Percentiles rank a stretch among this genome's conserved stretches.
These are phyloP conservation scores for Puntigrus tetrazona DNA, from an alignment of 2,113 vertebrate genomes.

Conservation along the genomic window DNA sequence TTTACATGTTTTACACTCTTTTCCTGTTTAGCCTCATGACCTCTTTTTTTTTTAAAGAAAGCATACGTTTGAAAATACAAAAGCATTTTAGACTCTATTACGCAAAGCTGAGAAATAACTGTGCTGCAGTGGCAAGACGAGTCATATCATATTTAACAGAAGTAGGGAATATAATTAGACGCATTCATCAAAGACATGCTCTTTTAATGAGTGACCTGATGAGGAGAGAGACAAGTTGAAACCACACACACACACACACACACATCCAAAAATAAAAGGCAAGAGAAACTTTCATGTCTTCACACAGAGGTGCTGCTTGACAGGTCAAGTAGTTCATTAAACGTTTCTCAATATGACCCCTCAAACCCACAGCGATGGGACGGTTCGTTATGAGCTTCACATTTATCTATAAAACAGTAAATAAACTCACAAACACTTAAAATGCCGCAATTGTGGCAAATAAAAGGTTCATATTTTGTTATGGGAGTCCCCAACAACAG, in stretches of 20 bases:
- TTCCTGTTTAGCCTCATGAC: background rate
- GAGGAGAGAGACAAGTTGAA: conserved; percentile 26
- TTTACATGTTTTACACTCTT: conserved; percentile 8
- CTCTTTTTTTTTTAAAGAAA: background rate
- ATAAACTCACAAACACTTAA: too few species aligned
- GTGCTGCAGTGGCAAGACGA: background rate
- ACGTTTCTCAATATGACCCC: background rate
- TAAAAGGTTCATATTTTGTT: too few species aligned
- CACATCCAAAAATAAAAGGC: conserved; percentile 1
- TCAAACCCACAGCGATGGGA: background rate
- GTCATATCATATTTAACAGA: conserved; percentile 44
- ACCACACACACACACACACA: background rate
- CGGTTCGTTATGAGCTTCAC: background rate
- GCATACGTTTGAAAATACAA: background rate
- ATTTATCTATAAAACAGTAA: background rate
- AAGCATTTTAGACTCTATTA: background rate
- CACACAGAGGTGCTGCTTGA: background rate
- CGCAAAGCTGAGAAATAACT: background rate
- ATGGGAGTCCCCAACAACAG: too few species aligned
- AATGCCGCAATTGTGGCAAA: too few species aligned
- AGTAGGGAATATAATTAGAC: conserved; percentile 41
- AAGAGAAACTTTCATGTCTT: conserved; percentile 16
- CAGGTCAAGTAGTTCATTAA: conserved; percentile 12
- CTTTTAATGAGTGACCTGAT: conserved; percentile 46
- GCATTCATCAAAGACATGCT: conserved; percentile 49